Evolutionary conservation across 2,797 vertebrate species (phyloP).

Genomic region (Channa striata): DNA sequence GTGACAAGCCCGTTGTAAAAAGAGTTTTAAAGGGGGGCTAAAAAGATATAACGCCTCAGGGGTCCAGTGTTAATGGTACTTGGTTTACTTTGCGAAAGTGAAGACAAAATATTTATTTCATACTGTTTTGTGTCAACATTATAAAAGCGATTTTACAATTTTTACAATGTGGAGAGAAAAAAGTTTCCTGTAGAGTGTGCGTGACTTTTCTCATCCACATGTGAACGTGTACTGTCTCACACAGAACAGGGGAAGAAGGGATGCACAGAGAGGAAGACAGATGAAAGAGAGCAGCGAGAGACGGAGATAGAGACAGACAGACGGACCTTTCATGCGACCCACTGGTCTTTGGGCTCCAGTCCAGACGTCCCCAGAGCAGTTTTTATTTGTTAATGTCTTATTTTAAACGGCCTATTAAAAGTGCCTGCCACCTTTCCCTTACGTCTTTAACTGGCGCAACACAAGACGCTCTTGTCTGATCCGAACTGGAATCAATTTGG

Average conservation of each 20-base stretch:
- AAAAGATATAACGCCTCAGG: conserved; percentile 74
- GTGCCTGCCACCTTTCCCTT: conserved; percentile 50
- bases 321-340: conserved; percentile 57
- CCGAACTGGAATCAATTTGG: conserved; percentile 84
- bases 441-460: conserved; percentile 78
- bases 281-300: conserved; percentile 40
- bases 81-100: conserved; percentile 72
- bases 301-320: conserved; percentile 56
- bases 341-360: conserved; percentile 58
- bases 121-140: conserved; percentile 69
- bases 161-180: conserved; percentile 36
- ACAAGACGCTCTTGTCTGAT: conserved; percentile 83
- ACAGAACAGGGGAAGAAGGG: conserved; percentile 52
- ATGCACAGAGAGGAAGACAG: conserved; percentile 45
- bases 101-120: conserved; percentile 81
- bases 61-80: conserved; percentile 73
- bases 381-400: conserved; percentile 80
- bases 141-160: conserved; percentile 58
- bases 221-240: conserved; percentile 47
- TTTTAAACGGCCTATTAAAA: conserved; percentile 79
- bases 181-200: conserved; percentile 61
- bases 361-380: conserved; percentile 75
- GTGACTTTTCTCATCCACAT: conserved; percentile 48
- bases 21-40: conserved; percentile 72
- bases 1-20: conserved; percentile 80